Base-by-base conservation (phyloP, 1,140 invertebrate species). In the Semibalanus balanoides region DNA sequence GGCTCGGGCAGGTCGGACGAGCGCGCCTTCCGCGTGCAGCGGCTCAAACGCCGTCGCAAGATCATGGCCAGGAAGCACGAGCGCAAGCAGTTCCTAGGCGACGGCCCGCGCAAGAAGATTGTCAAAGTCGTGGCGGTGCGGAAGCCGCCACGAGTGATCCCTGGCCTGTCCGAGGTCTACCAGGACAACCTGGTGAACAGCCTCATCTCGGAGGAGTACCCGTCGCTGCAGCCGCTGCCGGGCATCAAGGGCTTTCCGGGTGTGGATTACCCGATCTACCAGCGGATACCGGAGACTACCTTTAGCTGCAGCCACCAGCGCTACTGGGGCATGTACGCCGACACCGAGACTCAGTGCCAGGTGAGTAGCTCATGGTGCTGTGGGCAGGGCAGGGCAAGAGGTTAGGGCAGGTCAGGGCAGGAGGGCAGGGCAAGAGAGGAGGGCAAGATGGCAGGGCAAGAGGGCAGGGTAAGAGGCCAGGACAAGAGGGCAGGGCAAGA, bases 301-400 rank as follows among this genome's bases (percentile, higher is more conserved):
- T 86, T 86, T 78, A 79, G 80, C 30, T 86, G 85, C 78, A 78
- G 79, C n/a, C 80, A 82, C 73, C 84, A 86, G 76, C 76, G 82
- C 74, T 83, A 81, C 79, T 83, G 85, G 0, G 85, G 85, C 31
- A 86, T 86, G 75, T 86, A 85, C 79, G 85, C 83, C 27, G 85
- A 86, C 79, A 77, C 80, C 14, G 83, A 85, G 69, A 80, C 85
- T 72, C 79, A 81, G 77, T 86, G 85, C 79, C 85, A 86, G 82
- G 85, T 86, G 80, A 76, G 80, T 72, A 72, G 11, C 9, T 64
- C 1, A 7, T 3, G 51, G 22, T 1, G 22, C 51, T 7, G 22
- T 3, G 22, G 22, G 11, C 51, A 7, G 14, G 22, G 9, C 7
- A 1, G 7, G 1, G 22, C 11, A 7, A 40, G 35, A 17, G 35